phyloP scores from a whole-genome alignment of 2,797 vertebrate species.

The Diglossa cyanea region DNA sequence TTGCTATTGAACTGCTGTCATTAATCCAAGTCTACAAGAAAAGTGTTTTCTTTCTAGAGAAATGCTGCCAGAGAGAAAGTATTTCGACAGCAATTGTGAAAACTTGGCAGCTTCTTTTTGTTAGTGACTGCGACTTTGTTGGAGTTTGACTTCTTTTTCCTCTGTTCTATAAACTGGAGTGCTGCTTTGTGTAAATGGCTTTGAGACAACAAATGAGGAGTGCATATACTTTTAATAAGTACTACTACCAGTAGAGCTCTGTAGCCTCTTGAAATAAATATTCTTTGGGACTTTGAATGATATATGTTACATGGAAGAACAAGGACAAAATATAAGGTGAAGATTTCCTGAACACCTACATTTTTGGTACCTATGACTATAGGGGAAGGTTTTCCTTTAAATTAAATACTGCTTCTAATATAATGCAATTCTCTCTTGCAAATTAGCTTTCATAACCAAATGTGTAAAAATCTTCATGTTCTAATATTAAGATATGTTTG shows the following conservation, averaged over 20 bases:
- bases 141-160: not conserved
- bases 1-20: not conserved
- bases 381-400: not conserved
- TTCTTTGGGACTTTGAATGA: not conserved
- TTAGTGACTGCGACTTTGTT: not conserved
- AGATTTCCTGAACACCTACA: not conserved
- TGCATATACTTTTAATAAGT: not conserved
- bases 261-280: not conserved
- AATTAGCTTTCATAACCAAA: not conserved
- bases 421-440: not conserved
- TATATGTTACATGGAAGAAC: not conserved
- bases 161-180: not conserved
- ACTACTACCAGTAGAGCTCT: not conserved
- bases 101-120: not conserved
- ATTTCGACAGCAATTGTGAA: not conserved
- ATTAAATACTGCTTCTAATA: not conserved
- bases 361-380: not conserved
- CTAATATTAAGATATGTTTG: not conserved
- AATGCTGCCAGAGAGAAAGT: not conserved
- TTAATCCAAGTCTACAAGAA: not conserved
- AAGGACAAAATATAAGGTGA: not conserved
- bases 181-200: not conserved
- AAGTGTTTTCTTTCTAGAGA: not conserved
- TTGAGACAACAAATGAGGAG: not conserved
- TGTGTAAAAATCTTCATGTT: not conserved